Evolutionary conservation across 2,113 vertebrate genomes (phyloP), one percentile per base, ranked within the genome.

Genomic region (Carlito syrichta): DNA sequence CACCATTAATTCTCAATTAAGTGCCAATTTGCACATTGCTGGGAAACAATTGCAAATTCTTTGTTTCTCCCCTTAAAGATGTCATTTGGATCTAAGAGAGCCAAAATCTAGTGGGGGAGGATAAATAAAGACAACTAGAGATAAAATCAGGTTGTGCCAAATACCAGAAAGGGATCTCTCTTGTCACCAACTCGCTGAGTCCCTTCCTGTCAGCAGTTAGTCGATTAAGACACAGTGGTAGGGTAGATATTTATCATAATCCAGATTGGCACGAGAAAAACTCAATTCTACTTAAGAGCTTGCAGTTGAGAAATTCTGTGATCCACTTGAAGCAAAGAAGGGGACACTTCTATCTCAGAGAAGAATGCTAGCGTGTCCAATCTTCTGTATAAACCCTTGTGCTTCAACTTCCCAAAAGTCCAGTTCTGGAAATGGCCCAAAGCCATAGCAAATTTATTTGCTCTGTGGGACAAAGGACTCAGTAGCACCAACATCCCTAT

Each of bases 1-100:
- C 86, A 63, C 96, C 82, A 63, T 95, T 96, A 96, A 94, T 94
- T 95, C 93, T 93, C 93, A 95, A 86, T 95, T 97, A 96, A 94
- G 95, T 86, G 92, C 86, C 91, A 93, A 63, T 96, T 96, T 94
- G 86, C 89, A 94, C 91, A 58, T 93, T 91, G 93, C 96, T 93
- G 83, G 86, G 78, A 92, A 96, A 96, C 96, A 97, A 90, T 92
- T 48, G 83, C 86, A 93, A 63, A 94, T 89, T 93, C 95, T 96
- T 85, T 95, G 88, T 82, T 74, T 90, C 77, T 89, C n/a, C 30
- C 43, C 52, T 86, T 91, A 84, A 90, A 97, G 94, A 95, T 77
- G 66, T 86, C 89, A 92, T 92, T 95, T 63, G 38, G 89, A 86
- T 91, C 60, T 60, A 74, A 69, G 86, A 89, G 56, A 86, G 66